Conservation (phyloP, 2,113 vertebrate genomes). For the Parus major region DNA sequence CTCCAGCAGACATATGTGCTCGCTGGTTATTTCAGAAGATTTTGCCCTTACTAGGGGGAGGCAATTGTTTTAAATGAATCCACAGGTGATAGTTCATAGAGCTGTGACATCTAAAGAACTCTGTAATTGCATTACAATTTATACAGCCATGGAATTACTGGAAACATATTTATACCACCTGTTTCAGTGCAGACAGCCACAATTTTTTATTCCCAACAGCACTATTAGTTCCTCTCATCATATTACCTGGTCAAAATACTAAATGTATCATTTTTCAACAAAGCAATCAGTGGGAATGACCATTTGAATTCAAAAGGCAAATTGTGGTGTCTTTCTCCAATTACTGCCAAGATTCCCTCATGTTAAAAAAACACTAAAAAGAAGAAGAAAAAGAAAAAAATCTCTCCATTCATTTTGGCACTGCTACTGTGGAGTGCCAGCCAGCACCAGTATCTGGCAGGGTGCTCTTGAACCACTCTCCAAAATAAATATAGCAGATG, state of each 20-base stretch:
- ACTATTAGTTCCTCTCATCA: neutral
- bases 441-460: constrained; percentile 22
- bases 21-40: neutral
- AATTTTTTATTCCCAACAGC: neutral
- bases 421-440: neutral
- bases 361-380: neutral
- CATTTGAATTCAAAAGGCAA: neutral
- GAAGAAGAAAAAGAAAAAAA: neutral
- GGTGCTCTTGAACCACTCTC: neutral
- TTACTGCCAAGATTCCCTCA: neutral
- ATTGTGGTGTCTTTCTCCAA: neutral
- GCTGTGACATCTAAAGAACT: neutral
- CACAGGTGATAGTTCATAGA: neutral
- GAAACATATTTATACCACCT: constrained; percentile 43
- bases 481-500: constrained; percentile 16
- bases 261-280: neutral
- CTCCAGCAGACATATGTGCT: neutral
- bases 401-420: neutral
- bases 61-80: neutral
- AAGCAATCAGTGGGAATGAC: neutral
- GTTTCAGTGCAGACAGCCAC: neutral
- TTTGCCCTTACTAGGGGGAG: neutral
- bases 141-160: constrained; percentile 10
- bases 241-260: neutral
- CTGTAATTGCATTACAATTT: constrained; percentile 13